A percentile compares a stretch with the other conserved stretches of the same genome.
These are phyloP conservation scores for Suncus etruscus DNA, from an alignment of 2,113 vertebrate genomes.

Conservation along the genomic window DNA sequence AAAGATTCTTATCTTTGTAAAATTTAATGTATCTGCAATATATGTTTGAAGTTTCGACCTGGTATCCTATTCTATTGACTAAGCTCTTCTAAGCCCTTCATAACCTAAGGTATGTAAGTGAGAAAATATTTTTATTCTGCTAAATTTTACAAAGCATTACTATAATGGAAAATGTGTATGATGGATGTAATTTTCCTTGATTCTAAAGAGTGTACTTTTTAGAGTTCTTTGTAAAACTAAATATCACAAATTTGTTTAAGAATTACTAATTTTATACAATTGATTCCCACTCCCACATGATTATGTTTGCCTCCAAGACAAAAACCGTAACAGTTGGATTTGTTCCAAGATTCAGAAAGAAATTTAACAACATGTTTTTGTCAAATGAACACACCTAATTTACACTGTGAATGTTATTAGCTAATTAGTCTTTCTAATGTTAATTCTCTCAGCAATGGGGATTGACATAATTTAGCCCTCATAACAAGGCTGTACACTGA, in stretches of 20 bases:
- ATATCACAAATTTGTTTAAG: background rate
- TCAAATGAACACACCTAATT: background rate
- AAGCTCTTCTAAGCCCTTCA: background rate
- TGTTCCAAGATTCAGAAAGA: background rate
- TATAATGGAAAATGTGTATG: background rate
- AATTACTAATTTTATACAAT: background rate
- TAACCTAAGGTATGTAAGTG: background rate
- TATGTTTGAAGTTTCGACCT: too few relatives aligned
- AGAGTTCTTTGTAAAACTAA: background rate
- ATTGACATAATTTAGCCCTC: background rate
- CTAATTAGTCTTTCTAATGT: background rate
- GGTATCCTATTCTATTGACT: too few relatives aligned
- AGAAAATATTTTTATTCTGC: background rate
- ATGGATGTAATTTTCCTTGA: background rate
- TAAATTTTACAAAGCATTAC: background rate
- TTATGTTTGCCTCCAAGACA: background rate
- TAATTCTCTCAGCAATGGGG: background rate
- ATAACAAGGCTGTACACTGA: too few relatives aligned
- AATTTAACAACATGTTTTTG: background rate
- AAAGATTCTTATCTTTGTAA: too few relatives aligned
- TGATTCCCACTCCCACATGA: background rate
- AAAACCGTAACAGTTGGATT: background rate
- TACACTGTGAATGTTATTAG: background rate
- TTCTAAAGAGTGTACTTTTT: background rate
- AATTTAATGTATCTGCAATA: too few relatives aligned